Percentiles rank a stretch among this genome's conserved stretches.
Conservation (phyloP, 2,888 invertebrate species). For the Monopis laevigella region DNA sequence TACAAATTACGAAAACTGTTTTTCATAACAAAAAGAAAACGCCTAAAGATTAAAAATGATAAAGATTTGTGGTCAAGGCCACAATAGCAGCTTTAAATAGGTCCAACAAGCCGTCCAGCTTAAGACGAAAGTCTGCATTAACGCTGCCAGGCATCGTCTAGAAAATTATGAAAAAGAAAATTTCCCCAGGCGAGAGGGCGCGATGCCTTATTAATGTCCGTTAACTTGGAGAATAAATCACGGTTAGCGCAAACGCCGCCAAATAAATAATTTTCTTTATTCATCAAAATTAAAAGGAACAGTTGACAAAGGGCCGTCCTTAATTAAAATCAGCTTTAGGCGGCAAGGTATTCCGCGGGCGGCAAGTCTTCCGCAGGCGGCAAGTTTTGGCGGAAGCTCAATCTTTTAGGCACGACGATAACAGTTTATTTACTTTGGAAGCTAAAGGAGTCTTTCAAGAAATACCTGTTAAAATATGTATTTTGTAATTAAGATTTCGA, state of each 20-base stretch:
- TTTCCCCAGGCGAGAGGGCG: conserved; percentile 33
- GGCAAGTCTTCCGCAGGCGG: no score
- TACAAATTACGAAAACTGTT: no score
- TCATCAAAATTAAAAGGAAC: conserved; percentile 64
- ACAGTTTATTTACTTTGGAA: conserved; percentile 5
- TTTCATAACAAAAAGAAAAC: no score
- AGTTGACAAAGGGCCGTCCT: conserved; percentile 57
- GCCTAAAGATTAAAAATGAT: no score
- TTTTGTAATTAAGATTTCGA: no score
- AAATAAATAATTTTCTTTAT: conserved; percentile 65
- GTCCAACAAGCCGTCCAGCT: no score
- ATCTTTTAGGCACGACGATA: neutral
- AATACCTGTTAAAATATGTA: no score
- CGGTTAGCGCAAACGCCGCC: conserved; percentile 50
- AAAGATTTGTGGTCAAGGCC: no score
- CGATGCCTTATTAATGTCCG: conserved; percentile 44
- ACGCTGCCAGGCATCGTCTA: conserved; percentile 33
- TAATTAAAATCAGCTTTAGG: conserved; percentile 44
- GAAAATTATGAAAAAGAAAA: conserved; percentile 44
- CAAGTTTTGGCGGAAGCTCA: conserved; percentile 6
- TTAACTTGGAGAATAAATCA: conserved; percentile 55
- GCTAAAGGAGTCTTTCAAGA: neutral
- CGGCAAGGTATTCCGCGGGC: conserved; percentile 10
- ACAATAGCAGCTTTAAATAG: no score
- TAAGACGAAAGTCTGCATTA: conserved; percentile 21